Evolutionary conservation across 2,797 vertebrate species (phyloP).

Genomic region (Buphagus erythrorhynchus): DNA sequence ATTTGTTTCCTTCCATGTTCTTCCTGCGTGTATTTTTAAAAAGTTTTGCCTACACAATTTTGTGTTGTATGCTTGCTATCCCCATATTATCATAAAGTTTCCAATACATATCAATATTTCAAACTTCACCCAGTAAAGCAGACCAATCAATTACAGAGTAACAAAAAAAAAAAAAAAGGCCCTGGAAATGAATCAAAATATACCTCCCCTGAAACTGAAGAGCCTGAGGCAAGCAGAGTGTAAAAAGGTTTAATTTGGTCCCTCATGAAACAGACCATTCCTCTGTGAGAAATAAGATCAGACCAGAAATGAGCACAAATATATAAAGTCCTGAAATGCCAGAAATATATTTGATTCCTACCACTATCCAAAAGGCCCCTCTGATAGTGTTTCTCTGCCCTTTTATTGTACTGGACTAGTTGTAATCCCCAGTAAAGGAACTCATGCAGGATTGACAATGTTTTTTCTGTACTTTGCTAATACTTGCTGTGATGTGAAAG

Average conservation of each 20-base stretch:
- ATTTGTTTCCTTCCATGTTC: not conserved
- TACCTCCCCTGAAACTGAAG: not conserved
- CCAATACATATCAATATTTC: not conserved
- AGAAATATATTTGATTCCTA: not conserved
- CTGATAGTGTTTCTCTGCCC: not conserved
- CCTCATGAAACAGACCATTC: not conserved
- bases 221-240: not conserved
- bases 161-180: not conserved
- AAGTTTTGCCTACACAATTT: not conserved
- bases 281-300: constrained; percentile 1
- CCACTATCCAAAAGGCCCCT: not conserved
- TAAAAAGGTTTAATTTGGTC: not conserved
- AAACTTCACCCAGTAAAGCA: not conserved
- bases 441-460: not conserved
- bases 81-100: not conserved
- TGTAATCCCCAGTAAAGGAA: not conserved
- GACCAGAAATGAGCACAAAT: not conserved
- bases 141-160: not conserved
- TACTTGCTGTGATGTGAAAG: not conserved
- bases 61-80: not conserved
- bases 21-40: not conserved
- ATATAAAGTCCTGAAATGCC: not conserved
- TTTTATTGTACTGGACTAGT: not conserved
- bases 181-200: not conserved
- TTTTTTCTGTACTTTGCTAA: not conserved